These are phyloP conservation scores for Machimus atricapillus DNA, from an alignment of 2,888 invertebrate genomes.

Conservation along the genomic window DNA sequence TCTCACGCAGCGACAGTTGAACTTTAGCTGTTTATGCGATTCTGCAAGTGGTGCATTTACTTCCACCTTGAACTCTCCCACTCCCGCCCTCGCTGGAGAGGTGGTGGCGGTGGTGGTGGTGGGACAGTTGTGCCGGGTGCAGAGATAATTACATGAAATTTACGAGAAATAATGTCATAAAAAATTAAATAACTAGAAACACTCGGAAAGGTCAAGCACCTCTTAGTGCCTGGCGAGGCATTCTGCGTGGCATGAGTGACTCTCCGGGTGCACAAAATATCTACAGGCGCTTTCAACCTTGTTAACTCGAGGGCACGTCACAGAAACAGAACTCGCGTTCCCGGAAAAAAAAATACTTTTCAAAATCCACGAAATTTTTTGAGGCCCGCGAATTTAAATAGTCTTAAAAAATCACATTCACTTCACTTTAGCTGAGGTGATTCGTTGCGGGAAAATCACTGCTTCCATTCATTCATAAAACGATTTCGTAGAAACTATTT, in stretches of 20 bases:
- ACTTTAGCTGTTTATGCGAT: not conserved
- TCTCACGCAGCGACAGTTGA: not conserved
- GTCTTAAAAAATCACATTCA: not conserved
- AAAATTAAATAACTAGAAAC: not conserved
- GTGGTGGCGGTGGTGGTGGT: no score
- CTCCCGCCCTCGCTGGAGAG: not conserved
- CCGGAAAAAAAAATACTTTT: not conserved
- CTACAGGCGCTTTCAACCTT: not conserved
- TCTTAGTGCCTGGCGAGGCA: not conserved
- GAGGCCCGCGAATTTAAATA: no score
- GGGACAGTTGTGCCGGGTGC: not conserved
- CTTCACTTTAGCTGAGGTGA: not conserved
- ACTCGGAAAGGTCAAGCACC: conserved; percentile 18
- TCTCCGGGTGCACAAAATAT: not conserved
- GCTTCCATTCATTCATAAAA: not conserved
- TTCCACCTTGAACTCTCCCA: conserved; percentile 18
- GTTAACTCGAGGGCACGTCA: not conserved
- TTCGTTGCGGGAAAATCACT: not conserved
- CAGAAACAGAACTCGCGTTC: not conserved
- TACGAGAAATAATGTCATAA: conserved; percentile 1
- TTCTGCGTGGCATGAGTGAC: not conserved
- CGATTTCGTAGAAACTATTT: not conserved
- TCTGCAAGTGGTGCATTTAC: not conserved
- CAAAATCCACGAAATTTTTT: not conserved
- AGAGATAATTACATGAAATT: not conserved